Conservation (phyloP, 1,140 invertebrate genomes). For the Choristoneura fumiferana region DNA sequence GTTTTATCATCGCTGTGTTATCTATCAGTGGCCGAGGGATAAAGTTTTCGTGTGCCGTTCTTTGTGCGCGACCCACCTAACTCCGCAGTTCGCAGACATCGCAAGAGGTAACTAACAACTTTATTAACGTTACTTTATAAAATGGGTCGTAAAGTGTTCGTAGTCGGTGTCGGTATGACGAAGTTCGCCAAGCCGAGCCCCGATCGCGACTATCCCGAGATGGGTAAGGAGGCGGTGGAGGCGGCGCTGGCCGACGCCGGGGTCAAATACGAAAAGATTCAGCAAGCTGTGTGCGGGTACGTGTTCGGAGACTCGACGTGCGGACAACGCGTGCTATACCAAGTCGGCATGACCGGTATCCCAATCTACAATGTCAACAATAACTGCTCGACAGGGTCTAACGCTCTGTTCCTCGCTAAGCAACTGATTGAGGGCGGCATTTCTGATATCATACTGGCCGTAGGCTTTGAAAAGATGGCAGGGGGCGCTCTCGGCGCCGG, state of each 20-base stretch:
- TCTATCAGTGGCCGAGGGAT: constrained; percentile 14
- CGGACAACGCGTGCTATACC: constrained; percentile 96
- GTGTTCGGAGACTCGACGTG: constrained; percentile 98
- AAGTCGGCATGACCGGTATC: constrained; percentile 97
- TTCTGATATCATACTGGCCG: constrained; percentile 92
- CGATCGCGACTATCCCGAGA: constrained; percentile 95
- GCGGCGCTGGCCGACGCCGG: constrained; percentile 93
- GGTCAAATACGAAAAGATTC: constrained; percentile 88
- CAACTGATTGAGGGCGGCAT: constrained; percentile 93
- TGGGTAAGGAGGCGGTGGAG: constrained; percentile 95
- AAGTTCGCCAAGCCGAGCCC: constrained; percentile 90
- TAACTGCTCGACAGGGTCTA: constrained; percentile 97
- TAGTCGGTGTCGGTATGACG: constrained; percentile 98
- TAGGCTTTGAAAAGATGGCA: constrained; percentile 99
- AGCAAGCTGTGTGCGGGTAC: constrained; percentile 96
- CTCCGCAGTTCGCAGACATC: constrained; percentile 27
- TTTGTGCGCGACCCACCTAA: constrained; percentile 12
- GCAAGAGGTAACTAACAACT: constrained; percentile 59
- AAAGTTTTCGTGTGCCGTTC: constrained; percentile 7
- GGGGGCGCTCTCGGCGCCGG: constrained; percentile 88
- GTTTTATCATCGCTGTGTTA: constrained; percentile 4
- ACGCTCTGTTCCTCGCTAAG: constrained; percentile 93
- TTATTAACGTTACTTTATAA: constrained; percentile 36
- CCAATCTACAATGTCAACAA: constrained; percentile 99
- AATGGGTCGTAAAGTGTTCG: constrained; percentile 85